phyloP scores from a whole-genome alignment of 2,888 invertebrate genomes.

The Ptychoptera contaminata region DNA sequence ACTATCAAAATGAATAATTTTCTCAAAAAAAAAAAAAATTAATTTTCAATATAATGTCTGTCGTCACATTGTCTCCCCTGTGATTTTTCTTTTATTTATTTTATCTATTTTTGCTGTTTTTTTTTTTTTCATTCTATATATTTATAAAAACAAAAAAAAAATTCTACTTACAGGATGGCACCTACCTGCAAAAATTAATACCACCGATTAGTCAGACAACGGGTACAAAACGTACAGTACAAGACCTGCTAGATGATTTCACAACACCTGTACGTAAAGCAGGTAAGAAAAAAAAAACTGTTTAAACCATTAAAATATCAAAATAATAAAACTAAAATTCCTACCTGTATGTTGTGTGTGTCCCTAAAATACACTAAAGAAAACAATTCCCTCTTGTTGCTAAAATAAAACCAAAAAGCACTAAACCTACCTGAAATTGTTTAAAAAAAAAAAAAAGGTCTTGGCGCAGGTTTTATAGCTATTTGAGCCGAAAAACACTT shows the following conservation, averaged over 20 bases:
- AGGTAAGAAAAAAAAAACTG: conserved; percentile 27
- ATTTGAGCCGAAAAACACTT: no score
- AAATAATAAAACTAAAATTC: not conserved
- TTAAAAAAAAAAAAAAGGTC: not conserved
- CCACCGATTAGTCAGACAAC: conserved; percentile 20
- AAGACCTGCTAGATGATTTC: conserved; percentile 26
- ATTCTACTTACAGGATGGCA: conserved; percentile 25
- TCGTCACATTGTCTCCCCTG: no score
- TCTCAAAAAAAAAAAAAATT: no score
- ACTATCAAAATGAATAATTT: no score
- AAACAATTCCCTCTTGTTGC: not conserved
- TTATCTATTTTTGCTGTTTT: not conserved
- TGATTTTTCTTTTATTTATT: not conserved
- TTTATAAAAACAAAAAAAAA: no score
- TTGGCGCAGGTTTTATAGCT: no score
- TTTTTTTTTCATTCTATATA: conserved; percentile 3
- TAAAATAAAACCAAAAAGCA: not conserved
- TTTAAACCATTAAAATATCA: not conserved
- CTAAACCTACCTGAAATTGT: not conserved
- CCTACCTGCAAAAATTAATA: conserved; percentile 26
- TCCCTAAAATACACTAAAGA: not conserved
- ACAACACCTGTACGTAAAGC: conserved; percentile 27
- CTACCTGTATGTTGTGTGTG: not conserved
- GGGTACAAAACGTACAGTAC: conserved; percentile 27
- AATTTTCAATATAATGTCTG: no score